phyloP scores from a whole-genome alignment of 2,113 vertebrate species.

The Varanus salvator region DNA sequence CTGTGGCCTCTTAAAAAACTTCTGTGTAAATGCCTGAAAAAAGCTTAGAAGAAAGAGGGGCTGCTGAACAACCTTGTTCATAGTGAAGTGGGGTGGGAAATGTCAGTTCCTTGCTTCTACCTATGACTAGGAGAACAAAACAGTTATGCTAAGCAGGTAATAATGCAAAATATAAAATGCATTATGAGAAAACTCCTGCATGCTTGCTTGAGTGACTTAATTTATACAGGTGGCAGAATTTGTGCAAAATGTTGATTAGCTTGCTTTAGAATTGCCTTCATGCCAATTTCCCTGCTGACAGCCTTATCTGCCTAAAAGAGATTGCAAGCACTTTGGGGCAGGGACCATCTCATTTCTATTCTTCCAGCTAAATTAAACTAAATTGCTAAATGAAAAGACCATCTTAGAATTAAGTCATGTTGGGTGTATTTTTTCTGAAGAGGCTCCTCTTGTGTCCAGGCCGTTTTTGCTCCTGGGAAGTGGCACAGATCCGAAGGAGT shows the following conservation, averaged over 20 bases:
- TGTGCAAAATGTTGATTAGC: background rate
- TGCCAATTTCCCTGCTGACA: background rate
- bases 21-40: background rate
- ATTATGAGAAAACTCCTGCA: background rate
- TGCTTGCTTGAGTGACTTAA: background rate
- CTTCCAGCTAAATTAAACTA: background rate
- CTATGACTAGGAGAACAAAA: background rate
- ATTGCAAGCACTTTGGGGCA: background rate
- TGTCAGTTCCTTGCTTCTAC: background rate
- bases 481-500: background rate
- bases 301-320: background rate
- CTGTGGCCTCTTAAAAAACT: too few species aligned
- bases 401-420: background rate
- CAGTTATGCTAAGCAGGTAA: background rate
- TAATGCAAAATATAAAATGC: background rate
- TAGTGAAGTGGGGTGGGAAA: background rate
- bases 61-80: background rate
- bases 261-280: background rate
- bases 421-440: background rate
- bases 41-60: background rate
- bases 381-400: background rate
- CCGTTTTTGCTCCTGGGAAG: background rate
- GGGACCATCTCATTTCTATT: background rate
- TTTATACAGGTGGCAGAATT: background rate
- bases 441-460: background rate